Conservation (phyloP, 2,113 vertebrate species). For the Bos indicus region DNA sequence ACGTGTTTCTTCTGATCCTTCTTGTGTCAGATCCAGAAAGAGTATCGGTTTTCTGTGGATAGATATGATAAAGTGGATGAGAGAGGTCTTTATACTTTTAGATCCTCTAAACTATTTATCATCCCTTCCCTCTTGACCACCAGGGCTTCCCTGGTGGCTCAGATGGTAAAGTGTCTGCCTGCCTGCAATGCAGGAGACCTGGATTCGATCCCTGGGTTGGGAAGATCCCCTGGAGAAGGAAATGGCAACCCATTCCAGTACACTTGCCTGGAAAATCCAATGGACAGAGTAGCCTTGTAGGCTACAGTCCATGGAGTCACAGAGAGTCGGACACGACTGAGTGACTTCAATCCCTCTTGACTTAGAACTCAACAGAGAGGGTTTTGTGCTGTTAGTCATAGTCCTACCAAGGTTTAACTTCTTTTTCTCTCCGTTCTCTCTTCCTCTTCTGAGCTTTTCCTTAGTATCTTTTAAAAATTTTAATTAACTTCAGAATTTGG, state of each 20-base stretch:
- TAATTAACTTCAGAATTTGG: not conserved
- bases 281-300: not conserved
- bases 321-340: not conserved
- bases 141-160: not conserved
- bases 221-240: not conserved
- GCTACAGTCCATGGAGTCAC: not conserved
- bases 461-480: not conserved
- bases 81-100: not conserved
- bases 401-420: not conserved
- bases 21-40: not conserved
- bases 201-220: fast-evolving
- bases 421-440: not conserved
- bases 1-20: not conserved
- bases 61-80: not conserved
- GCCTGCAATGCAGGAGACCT: not conserved
- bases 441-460: not conserved
- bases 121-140: not conserved
- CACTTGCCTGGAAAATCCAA: not conserved
- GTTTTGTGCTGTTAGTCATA: not conserved
- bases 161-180: not conserved
- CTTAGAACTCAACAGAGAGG: not conserved
- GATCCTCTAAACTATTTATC: not conserved
- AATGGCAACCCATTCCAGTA: not conserved
- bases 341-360: not conserved
- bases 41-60: not conserved